Base-by-base conservation (phyloP, 2,113 vertebrate genomes). In the Austrofundulus limnaeus region DNA sequence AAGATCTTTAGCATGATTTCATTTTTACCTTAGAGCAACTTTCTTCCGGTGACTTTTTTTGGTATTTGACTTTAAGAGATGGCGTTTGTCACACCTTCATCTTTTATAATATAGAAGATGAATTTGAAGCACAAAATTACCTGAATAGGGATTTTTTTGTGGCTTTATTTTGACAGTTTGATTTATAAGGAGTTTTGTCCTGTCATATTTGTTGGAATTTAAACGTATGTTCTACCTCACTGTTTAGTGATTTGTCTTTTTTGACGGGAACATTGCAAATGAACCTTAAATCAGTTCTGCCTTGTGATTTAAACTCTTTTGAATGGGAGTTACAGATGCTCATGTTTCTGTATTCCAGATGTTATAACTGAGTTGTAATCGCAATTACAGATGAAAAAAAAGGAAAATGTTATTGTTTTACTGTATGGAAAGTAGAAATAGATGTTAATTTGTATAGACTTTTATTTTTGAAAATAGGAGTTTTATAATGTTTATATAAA, bases 331-430 rank as follows among this genome's bases (percentile, higher is more conserved):
- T 80, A 61, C 80, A 76, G 78, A 72, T 78, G 73, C 69, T 76
- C 60, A 80, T 77, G 56, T 77, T 84, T 81, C 78, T 58, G 66
- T 79, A 51, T 70, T 81, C 80, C 87, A 83, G 66, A 70, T 77
- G 82, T 64, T 70, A 31, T 71, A 58, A 61, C 74, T 54, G 24
- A 78, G 57, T 59, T 43, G 47, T 85, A 80, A 82, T 83, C 87
- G 80, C 75, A 38, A 61, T 61, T 70, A 52, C 31, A 48, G 11
- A 23, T 8, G 13, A 23, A 11, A 84, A 71, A 52, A 57, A 72
- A 70, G 70, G 37, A 51, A 55, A 43, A 66, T 78, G 85, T 83
- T 87, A 75, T 49, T 52, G 62, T 60, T 73, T 37, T 62, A 50
- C 47, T 42, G 24, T 66, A 48, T 56, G 51, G 47, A 46, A 15